Percentiles rank a stretch among this genome's conserved stretches.
Evolutionary conservation across 2,797 vertebrate species (phyloP).

Genomic region (Periparus ater): DNA sequence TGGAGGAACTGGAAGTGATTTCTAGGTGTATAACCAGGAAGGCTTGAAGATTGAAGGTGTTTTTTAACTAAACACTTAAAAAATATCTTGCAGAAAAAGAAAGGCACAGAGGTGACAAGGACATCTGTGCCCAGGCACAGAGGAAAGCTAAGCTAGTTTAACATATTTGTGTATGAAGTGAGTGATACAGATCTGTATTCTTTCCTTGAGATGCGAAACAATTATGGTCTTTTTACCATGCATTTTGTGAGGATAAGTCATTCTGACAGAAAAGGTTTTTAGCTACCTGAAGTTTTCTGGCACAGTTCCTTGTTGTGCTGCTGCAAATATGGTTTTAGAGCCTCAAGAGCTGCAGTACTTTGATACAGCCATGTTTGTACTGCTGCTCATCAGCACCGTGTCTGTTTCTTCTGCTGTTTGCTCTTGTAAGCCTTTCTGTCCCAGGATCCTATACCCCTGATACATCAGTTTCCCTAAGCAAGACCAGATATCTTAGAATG

Average conservation of each 20-base stretch:
- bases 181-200: neutral
- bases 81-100: neutral
- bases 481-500: neutral
- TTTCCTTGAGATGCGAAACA: neutral
- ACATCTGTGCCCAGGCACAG: neutral
- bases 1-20: neutral
- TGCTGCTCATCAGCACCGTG: fast-evolving
- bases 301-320: neutral
- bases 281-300: neutral
- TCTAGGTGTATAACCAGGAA: neutral
- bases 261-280: neutral
- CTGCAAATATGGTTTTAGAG: neutral
- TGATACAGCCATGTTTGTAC: neutral
- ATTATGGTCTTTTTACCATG: neutral
- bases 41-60: neutral
- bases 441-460: neutral
- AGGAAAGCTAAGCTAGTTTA: neutral
- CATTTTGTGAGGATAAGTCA: neutral
- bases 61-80: neutral
- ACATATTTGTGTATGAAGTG: neutral
- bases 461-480: neutral
- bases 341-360: neutral
- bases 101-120: neutral
- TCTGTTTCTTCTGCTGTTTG: neutral
- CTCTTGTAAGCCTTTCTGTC: neutral